Percentiles rank a stretch among this genome's conserved stretches.
These are phyloP conservation scores for Psittacula cyanocephala DNA, from an alignment of 2,113 vertebrate species.

Conservation along the genomic window DNA sequence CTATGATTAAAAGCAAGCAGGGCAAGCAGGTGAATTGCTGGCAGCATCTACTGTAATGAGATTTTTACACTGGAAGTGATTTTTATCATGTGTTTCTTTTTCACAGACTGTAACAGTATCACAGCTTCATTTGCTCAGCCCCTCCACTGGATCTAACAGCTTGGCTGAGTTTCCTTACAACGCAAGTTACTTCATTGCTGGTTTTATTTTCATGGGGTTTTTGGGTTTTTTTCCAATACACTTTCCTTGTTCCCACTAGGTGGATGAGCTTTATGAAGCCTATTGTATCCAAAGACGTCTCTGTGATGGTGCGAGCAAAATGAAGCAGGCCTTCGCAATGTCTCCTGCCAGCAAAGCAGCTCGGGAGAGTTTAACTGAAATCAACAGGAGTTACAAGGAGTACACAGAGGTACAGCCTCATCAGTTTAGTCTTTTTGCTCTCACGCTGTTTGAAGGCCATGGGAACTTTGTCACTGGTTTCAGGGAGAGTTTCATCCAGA, in stretches of 20 bases:
- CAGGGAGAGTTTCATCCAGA: neutral
- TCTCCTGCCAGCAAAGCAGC: conserved; percentile 93
- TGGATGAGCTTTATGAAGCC: conserved; percentile 96
- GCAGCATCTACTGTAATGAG: neutral
- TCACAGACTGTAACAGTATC: neutral
- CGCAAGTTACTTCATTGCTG: neutral
- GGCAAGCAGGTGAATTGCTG: neutral
- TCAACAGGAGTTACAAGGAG: conserved; percentile 91
- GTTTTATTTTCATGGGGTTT: neutral
- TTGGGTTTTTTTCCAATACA: neutral
- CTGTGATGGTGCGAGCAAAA: conserved; percentile 93
- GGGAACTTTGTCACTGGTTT: neutral
- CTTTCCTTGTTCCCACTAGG: conserved; percentile 69
- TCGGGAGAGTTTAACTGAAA: conserved; percentile 91
- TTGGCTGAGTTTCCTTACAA: neutral
- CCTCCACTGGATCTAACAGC: neutral
- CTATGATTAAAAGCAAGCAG: neutral
- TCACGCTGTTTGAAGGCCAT: neutral
- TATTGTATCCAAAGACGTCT: conserved; percentile 96
- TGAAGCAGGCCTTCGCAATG: conserved; percentile 95
- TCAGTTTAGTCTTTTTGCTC: neutral
- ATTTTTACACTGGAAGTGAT: neutral
- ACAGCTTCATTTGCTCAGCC: neutral
- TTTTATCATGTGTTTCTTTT: neutral
- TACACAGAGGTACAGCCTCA: conserved; percentile 87